phyloP scores from a whole-genome alignment of 2,888 invertebrate species.

The Chalcosyrphus nemorum region DNA sequence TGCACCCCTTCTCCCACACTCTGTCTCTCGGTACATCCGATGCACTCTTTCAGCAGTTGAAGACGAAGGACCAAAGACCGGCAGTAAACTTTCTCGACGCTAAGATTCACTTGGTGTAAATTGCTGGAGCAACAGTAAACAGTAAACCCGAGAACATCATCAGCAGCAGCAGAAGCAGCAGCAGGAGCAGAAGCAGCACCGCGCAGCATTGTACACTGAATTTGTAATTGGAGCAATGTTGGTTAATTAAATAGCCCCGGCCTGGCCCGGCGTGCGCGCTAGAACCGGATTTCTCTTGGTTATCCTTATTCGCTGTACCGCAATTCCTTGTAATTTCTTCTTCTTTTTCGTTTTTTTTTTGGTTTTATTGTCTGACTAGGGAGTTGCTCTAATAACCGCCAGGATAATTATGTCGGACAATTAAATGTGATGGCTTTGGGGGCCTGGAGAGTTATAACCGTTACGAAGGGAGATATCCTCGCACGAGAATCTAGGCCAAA shows the following conservation, averaged over 20 bases:
- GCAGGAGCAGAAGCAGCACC: conserved; percentile 8
- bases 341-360: conserved; percentile 1
- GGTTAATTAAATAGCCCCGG: conserved; percentile 67
- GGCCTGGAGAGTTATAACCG: conserved; percentile 15
- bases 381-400: conserved; percentile 50
- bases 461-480: background rate
- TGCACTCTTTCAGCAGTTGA: conserved; percentile 19
- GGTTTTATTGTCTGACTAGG: conserved; percentile 18
- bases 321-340: conserved; percentile 40
- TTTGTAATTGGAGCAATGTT: conserved; percentile 64
- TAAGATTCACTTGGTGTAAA: conserved; percentile 30
- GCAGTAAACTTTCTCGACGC: conserved; percentile 3
- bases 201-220: conserved; percentile 34
- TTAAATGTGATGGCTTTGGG: conserved; percentile 47
- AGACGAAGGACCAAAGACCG: background rate
- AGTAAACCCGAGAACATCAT: conserved; percentile 10
- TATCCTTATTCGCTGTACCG: background rate
- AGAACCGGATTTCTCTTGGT: too few species aligned
- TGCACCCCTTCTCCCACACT: too few species aligned
- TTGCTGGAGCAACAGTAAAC: conserved; percentile 57
- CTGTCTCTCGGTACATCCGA: background rate
- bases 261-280: conserved; percentile 5
- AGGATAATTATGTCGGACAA: conserved; percentile 60
- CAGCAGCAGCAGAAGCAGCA: conserved; percentile 16
- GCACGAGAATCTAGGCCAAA: background rate